Conservation (phyloP, 2,113 vertebrate species). For the Lates calcarifer region DNA sequence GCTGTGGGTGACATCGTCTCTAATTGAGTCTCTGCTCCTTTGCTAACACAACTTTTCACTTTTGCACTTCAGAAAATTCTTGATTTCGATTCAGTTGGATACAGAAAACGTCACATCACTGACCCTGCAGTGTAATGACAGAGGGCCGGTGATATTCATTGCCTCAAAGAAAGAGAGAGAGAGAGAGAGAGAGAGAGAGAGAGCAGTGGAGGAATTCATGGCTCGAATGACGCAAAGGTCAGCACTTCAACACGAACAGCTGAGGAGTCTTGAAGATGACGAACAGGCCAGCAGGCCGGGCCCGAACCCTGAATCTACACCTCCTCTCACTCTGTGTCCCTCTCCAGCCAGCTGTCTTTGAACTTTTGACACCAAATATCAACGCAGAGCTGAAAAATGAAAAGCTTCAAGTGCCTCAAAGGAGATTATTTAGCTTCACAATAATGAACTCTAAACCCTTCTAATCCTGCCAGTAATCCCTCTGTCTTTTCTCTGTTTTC, state of each 20-base stretch:
- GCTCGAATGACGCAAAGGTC: constrained; percentile 89
- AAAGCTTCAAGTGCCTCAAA: background rate
- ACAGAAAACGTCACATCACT: background rate
- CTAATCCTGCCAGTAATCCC: background rate
- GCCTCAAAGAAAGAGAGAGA: background rate
- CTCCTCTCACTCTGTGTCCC: too few relatives aligned
- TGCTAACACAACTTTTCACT: background rate
- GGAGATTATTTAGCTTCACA: background rate
- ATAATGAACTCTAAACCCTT: too few relatives aligned
- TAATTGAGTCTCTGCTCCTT: background rate
- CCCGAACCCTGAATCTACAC: background rate
- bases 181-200: constrained; percentile 5
- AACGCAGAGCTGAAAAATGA: background rate
- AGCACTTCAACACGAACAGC: constrained; percentile 91
- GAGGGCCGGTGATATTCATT: background rate
- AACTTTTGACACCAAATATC: background rate
- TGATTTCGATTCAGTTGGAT: background rate
- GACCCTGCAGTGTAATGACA: background rate
- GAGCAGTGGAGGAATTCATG: constrained; percentile 55
- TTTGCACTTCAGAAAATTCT: background rate
- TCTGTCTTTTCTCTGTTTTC: background rate
- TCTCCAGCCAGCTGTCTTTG: too few relatives aligned
- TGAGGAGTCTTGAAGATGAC: constrained; percentile 84
- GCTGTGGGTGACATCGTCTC: constrained; percentile 19
- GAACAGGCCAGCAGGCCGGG: constrained; percentile 39